A percentile compares a stretch with the other conserved stretches of the same genome.
phyloP scores from a whole-genome alignment of 2,888 invertebrate species.

The Synergus laeviventris region DNA sequence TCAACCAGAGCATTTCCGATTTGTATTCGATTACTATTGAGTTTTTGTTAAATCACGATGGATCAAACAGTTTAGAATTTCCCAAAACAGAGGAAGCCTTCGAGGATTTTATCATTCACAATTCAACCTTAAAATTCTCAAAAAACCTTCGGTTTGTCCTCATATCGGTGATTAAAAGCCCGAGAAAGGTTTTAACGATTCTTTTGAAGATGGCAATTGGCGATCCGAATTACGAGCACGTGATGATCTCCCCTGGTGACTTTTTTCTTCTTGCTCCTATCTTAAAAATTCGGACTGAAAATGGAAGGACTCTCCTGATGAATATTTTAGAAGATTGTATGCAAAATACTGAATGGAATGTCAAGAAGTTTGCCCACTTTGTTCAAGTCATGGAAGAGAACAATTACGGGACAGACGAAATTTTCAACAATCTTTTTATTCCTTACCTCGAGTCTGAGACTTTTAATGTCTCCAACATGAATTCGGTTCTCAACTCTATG shows the following conservation, averaged over 20 bases:
- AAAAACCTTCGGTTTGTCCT: constrained; percentile 49
- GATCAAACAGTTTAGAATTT: constrained; percentile 57
- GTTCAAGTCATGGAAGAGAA: constrained; percentile 47
- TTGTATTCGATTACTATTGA: constrained; percentile 60
- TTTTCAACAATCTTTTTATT: constrained; percentile 63
- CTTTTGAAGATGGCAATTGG: constrained; percentile 66
- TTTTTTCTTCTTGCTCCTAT: constrained; percentile 61
- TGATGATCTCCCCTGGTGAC: constrained; percentile 62
- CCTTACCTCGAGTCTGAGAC: constrained; percentile 55
- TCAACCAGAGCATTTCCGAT: constrained; percentile 54
- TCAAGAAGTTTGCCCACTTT: constrained; percentile 59
- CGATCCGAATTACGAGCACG: constrained; percentile 55
- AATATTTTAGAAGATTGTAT: constrained; percentile 48
- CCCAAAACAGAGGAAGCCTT: constrained; percentile 58
- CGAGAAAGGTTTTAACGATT: constrained; percentile 60
- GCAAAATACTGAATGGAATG: constrained; percentile 47
- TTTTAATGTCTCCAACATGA: constrained; percentile 50
- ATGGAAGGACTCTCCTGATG: constrained; percentile 53
- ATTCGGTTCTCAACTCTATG: constrained; percentile 53
- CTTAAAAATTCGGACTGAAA: constrained; percentile 58
- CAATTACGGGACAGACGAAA: constrained; percentile 52
- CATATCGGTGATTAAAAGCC: constrained; percentile 61
- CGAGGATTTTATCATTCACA: constrained; percentile 57
- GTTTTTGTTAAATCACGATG: constrained; percentile 62
- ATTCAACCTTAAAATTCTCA: constrained; percentile 55